A percentile compares a stretch with the other conserved stretches of the same genome.
phyloP scores from a whole-genome alignment of 2,888 invertebrate genomes.

The Sturmia bella region DNA sequence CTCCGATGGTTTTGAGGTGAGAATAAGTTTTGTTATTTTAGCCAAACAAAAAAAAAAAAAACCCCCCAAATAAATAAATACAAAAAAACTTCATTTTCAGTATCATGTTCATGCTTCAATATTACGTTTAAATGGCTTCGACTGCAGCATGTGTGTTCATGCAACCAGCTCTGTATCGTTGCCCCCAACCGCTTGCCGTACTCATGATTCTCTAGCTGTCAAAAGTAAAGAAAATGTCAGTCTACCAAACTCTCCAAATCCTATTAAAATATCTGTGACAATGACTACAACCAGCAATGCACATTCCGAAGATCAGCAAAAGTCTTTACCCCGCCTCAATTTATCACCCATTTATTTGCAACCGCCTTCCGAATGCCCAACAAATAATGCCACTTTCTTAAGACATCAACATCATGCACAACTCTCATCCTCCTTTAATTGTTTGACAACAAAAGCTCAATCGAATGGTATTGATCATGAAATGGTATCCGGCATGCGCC shows the following conservation, averaged over 20 bases:
- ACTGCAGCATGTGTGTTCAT: slow-evolving; percentile 83
- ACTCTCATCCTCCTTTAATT: slow-evolving; percentile 79
- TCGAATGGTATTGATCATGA: slow-evolving; percentile 63
- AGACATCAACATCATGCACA: slow-evolving; percentile 70
- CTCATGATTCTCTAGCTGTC: slow-evolving; percentile 71
- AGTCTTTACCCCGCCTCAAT: slow-evolving; percentile 75
- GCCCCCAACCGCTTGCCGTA: slow-evolving; percentile 75
- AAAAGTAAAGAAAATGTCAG: slow-evolving; percentile 66
- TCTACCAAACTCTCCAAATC: slow-evolving; percentile 72
- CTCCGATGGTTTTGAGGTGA: slow-evolving; percentile 75
- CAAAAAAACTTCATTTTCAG: slow-evolving; percentile 73
- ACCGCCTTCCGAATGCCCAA: slow-evolving; percentile 73
- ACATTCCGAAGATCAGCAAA: slow-evolving; percentile 71
- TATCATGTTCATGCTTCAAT: slow-evolving; percentile 84
- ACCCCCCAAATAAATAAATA: not conserved
- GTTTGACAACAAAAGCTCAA: slow-evolving; percentile 71
- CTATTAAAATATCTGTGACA: slow-evolving; percentile 76
- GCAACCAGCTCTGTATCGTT: slow-evolving; percentile 55
- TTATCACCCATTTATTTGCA: slow-evolving; percentile 77
- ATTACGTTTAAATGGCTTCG: slow-evolving; percentile 83
- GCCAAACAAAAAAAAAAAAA: not conserved
- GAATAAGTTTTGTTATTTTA: not conserved
- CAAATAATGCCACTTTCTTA: slow-evolving; percentile 12
- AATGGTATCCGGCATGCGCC: slow-evolving; percentile 71
- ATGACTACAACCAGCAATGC: slow-evolving; percentile 59